Percentiles rank a stretch among this genome's conserved stretches.
These are phyloP conservation scores for Tichodroma muraria DNA, from an alignment of 2,113 vertebrate genomes.

Conservation along the genomic window DNA sequence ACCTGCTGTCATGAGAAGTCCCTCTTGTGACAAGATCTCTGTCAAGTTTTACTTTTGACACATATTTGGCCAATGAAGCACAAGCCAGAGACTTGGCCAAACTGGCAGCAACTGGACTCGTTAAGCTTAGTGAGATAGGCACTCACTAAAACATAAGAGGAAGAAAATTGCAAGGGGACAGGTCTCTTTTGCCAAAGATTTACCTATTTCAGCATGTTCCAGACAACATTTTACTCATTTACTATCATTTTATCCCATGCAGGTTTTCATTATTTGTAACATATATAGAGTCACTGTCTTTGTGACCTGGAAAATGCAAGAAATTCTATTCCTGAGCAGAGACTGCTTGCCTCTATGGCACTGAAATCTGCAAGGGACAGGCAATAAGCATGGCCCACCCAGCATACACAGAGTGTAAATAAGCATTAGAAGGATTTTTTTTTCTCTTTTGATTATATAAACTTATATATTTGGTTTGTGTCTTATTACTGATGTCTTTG, in stretches of 20 bases:
- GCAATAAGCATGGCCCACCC: not conserved
- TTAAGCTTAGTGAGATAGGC: not conserved
- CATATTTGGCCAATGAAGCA: not conserved
- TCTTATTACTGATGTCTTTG: not conserved
- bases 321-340: not conserved
- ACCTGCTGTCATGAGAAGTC: not conserved
- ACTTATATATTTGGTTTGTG: not conserved
- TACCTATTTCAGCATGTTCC: not conserved
- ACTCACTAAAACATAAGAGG: not conserved
- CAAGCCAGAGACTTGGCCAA: not conserved
- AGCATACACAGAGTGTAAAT: accelerated
- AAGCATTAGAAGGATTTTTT: not conserved
- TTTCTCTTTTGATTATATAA: not conserved
- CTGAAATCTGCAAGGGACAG: not conserved
- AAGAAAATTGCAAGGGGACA: not conserved
- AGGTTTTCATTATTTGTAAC: slow-evolving; percentile 1
- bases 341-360: not conserved
- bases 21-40: not conserved
- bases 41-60: not conserved
- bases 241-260: not conserved
- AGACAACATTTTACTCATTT: not conserved
- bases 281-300: slow-evolving; percentile 27
- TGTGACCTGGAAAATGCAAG: slow-evolving; percentile 43
- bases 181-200: not conserved
- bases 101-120: not conserved